Conservation (phyloP, 2,888 invertebrate species). For the Leuctra nigra region DNA sequence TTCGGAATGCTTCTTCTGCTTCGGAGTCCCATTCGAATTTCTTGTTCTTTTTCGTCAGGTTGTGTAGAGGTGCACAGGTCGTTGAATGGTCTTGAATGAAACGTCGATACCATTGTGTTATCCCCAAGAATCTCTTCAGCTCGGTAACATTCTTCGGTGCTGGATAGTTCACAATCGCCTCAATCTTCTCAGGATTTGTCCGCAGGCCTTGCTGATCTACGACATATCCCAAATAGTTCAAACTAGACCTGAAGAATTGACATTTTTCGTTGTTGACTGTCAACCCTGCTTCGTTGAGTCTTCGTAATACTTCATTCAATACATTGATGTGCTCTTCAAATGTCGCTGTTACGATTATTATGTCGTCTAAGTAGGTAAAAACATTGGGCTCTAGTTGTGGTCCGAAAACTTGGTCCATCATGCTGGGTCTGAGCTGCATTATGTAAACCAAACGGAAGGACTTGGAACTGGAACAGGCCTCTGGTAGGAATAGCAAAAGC, state of each 20-base stretch:
- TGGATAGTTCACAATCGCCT: constrained; percentile 6
- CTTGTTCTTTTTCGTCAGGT: not conserved
- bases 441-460: constrained; percentile 41
- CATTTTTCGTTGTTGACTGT: not conserved
- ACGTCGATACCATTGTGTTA: constrained; percentile 14
- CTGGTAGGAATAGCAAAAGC: constrained; percentile 34
- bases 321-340: constrained; percentile 25
- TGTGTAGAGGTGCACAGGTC: not conserved
- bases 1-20: constrained; percentile 6
- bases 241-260: constrained; percentile 10
- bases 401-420: constrained; percentile 32
- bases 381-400: constrained; percentile 31
- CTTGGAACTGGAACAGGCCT: constrained; percentile 39
- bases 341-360: constrained; percentile 24
- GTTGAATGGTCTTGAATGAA: constrained; percentile 14
- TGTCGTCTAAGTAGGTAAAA: constrained; percentile 32
- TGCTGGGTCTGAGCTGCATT: constrained; percentile 33
- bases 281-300: not conserved
- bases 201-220: constrained; percentile 18
- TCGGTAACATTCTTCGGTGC: not conserved
- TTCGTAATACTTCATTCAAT: constrained; percentile 16
- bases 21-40: not conserved
- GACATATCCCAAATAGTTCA: constrained; percentile 23
- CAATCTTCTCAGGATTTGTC: constrained; percentile 21
- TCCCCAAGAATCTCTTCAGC: constrained; percentile 5